Base-by-base conservation (phyloP, 2,113 vertebrate species). In the Axis porcinus region DNA sequence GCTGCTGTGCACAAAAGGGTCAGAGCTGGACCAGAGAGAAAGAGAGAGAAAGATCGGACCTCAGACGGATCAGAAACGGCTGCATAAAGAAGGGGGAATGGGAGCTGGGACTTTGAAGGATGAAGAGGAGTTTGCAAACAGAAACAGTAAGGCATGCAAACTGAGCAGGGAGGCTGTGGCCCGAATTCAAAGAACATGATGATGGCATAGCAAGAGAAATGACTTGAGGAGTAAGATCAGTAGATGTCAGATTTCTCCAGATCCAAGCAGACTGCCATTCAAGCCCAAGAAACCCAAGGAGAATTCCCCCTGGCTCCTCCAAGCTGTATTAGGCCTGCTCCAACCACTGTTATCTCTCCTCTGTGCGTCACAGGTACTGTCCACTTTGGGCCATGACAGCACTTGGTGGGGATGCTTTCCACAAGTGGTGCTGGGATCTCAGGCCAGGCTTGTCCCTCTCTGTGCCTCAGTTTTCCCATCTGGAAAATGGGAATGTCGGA, bases 61-160 rank as follows among this genome's bases (percentile, higher is more conserved):
- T 43, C 78, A 27, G 40, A 58, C 55, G 21, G 55, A 28, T 85
- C 47, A 86, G 54, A 67, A 85, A 67, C 27, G 67, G 13, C 52
- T 47, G 55, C 28, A 13, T 16, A 28, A 30, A 55, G 28, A 85
- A 90, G 25, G 11, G 52, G 86, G 30, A 50, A 19, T 5, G 50
- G 55, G 86, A 84, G 79, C 89, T 52, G 50, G 78, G 92, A 62
- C 57, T 91, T 86, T 93, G 83, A 84, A 58, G 89, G 70, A 57
- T 92, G 81, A 67, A 92, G 60, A 97, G 92, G 79, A 96, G 95
- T 45, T 96, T 60, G 30, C 50, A 54, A 57, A 70, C 14, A 64
- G 28, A 87, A n/a, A 27, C 0, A 9, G 14, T 33, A 57, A 21
- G 27, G 33, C n/a, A 33, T 9, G 28, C 28, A 57, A 47, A 57